phyloP scores from a whole-genome alignment of 1,140 invertebrate species.

The Rhagoletis pomonella region DNA sequence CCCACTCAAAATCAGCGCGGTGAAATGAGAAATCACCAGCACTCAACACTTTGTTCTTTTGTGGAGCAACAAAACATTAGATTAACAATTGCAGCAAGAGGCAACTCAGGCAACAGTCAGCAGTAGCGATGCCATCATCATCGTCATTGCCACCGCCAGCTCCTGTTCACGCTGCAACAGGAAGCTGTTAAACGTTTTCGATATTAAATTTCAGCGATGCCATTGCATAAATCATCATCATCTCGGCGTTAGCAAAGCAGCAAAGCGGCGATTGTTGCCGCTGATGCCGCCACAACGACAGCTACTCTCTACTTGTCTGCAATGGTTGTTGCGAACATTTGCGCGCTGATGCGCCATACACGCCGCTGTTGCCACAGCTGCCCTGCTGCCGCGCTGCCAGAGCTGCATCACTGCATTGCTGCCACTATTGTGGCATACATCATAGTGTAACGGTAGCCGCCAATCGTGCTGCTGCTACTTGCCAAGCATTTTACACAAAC shows the following conservation, averaged over 20 bases:
- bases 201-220: constrained; percentile 51
- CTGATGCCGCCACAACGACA: background rate
- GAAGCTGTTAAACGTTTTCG: constrained; percentile 48
- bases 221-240: constrained; percentile 52
- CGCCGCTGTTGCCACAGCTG: background rate
- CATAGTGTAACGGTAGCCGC: constrained; percentile 48
- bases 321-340: constrained; percentile 30
- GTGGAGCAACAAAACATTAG: background rate
- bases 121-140: constrained; percentile 24
- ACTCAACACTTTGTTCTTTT: background rate
- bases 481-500: constrained; percentile 20
- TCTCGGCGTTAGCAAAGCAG: constrained; percentile 13
- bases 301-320: background rate
- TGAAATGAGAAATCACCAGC: constrained; percentile 33
- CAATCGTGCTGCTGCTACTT: constrained; percentile 34
- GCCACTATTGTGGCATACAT: background rate
- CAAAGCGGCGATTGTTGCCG: background rate
- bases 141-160: constrained; percentile 1
- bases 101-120: background rate
- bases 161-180: constrained; percentile 48
- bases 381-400: too few relatives aligned
- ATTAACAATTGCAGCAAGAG: background rate
- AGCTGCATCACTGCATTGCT: background rate
- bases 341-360: constrained; percentile 5
- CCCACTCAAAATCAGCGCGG: constrained; percentile 46